Percentiles rank a stretch among this genome's conserved stretches.
Conservation (phyloP, 2,797 vertebrate species). For the Xiphophorus birchmanni region DNA sequence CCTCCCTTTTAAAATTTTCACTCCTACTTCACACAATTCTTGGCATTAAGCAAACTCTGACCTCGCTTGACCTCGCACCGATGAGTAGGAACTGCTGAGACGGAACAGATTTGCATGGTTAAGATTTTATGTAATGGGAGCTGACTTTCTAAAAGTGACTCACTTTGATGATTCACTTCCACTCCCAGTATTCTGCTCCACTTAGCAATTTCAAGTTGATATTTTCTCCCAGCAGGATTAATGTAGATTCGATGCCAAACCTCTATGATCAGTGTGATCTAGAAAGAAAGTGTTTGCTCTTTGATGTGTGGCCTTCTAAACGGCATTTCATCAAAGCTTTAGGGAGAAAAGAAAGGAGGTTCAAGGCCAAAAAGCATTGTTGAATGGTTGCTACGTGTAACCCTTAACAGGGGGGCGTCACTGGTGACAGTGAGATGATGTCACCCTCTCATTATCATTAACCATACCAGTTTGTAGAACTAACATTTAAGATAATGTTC, state of each 20-base stretch:
- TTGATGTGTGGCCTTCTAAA: conserved; percentile 54
- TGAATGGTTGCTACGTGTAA: conserved; percentile 11
- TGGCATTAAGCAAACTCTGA: background rate
- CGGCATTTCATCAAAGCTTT: conserved; percentile 31
- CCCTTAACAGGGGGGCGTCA: conserved; percentile 23
- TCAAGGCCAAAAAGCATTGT: conserved; percentile 30
- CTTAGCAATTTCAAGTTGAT: conserved; percentile 8
- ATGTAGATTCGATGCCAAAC: conserved; percentile 47
- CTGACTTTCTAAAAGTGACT: conserved; percentile 20
- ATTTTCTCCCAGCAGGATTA: conserved; percentile 1
- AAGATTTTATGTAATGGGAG: conserved; percentile 13
- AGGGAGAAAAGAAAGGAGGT: conserved; percentile 36
- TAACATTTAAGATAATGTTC: conserved; percentile 3
- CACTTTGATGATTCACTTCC: conserved; percentile 22
- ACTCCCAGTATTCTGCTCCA: conserved; percentile 3
- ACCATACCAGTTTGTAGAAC: conserved; percentile 19
- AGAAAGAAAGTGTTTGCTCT: conserved; percentile 19
- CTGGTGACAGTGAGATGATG: conserved; percentile 15
- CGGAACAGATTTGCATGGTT: conserved; percentile 19
- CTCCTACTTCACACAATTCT: background rate
- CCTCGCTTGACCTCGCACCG: conserved; percentile 15
- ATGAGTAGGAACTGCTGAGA: conserved; percentile 4
- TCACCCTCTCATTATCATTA: conserved; percentile 14
- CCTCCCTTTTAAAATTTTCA: background rate
- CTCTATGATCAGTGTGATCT: conserved; percentile 16